These are phyloP conservation scores for Phanerotoma sp. DNA, from an alignment of 2,888 invertebrate species.

Conservation along the genomic window DNA sequence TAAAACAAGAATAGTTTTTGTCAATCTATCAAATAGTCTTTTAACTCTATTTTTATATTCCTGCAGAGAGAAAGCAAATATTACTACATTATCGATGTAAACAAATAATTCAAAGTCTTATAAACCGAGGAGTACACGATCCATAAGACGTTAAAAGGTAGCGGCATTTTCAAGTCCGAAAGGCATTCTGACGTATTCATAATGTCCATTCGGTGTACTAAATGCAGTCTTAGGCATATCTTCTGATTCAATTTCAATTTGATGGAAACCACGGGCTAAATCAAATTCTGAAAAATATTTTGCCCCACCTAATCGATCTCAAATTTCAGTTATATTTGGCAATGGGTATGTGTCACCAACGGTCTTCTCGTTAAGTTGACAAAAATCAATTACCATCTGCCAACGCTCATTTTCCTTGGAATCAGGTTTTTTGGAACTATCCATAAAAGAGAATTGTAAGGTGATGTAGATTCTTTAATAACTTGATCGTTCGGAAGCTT, in stretches of 20 bases:
- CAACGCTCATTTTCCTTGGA: constrained; percentile 15
- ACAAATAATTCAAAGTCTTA: constrained; percentile 3
- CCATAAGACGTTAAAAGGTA: not conserved
- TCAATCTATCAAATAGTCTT: constrained; percentile 8
- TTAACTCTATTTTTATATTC: constrained; percentile 9
- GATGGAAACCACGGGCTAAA: constrained; percentile 38
- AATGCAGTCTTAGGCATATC: constrained; percentile 30
- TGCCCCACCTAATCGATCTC: constrained; percentile 18
- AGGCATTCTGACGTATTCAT: constrained; percentile 32
- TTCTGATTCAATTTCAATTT: constrained; percentile 34
- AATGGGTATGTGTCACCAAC: too few relatives aligned
- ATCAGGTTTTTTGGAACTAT: too few relatives aligned
- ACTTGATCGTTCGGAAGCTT: not conserved
- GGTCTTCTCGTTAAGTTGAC: too few relatives aligned
- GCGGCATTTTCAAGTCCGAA: constrained; percentile 31
- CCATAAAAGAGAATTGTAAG: too few relatives aligned
- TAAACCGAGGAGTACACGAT: not conserved
- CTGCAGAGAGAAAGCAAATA: constrained; percentile 1
- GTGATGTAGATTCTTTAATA: not conserved
- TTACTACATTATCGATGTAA: constrained; percentile 13
- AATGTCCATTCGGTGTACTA: constrained; percentile 31
- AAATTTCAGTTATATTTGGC: too few relatives aligned
- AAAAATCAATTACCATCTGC: too few relatives aligned
- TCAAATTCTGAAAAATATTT: constrained; percentile 27
- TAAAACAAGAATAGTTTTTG: constrained; percentile 5